Base-by-base conservation (phyloP, 2,888 invertebrate genomes). In the Cataglyphis rosenhaueri region DNA sequence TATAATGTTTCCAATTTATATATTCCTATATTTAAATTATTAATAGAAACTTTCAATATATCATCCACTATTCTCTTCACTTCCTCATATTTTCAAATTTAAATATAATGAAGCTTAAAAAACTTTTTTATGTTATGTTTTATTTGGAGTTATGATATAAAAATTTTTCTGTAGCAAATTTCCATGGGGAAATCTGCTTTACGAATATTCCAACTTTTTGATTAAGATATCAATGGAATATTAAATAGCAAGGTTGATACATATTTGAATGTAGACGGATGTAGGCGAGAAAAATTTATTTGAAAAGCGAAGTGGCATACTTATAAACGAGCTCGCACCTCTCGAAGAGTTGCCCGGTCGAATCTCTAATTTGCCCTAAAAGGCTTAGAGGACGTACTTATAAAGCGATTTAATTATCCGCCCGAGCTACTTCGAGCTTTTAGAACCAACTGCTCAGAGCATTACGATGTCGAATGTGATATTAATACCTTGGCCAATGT, bases 341-440 rank as follows among this genome's bases (percentile, higher is more conserved):
- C 48, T 18, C 64, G 70, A 64, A 70, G 68, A 70, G 66, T 48
- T 32, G 35, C 12, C 32, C 38, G 64, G 62, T 38, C 18, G 55
- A 68, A 75, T 82, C 84, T 82, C 83, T 88, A 88, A 88, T 88
- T 89, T 82, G 73, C 73, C 79, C 71, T 89, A 82, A 88, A 86
- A 78, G 87, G 86, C 65, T 84, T 82, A 86, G 84, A 87, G 84
- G 84, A 88, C 84, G 84, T 89, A 85, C 87, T 88, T 85, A 86
- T 82, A 89, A 86, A 87, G 83, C 89, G 84, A 87, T 88, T 84
- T 87, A 88, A 88, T 88, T 88, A 88, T 88, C 84, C 88, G 66
- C 57, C 73, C 82, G 85, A 78, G 76, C 62, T 55, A 75, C 75
- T 65, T 25, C 78, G 71, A 82, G 81, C 84, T 86, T 84, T 68